Evolutionary conservation across 1,140 invertebrate species (phyloP).

Genomic region (Calephelis virginiensis): DNA sequence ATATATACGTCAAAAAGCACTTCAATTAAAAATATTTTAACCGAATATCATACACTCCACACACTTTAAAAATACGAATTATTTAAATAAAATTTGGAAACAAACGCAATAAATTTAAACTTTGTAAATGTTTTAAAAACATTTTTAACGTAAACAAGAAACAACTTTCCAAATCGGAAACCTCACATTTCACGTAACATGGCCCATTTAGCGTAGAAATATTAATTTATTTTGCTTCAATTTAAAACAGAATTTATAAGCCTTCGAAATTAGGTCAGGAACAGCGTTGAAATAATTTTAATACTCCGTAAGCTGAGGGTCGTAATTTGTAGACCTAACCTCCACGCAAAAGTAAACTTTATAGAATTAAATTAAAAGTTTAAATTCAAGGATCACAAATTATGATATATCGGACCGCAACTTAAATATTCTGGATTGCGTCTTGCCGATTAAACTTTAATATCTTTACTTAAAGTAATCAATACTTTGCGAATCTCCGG

Average conservation of each 20-base stretch:
- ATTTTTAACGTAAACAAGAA: conserved; percentile 9
- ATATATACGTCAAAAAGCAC: no score
- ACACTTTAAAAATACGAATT: no score
- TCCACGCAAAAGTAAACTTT: conserved; percentile 8
- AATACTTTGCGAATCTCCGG: not conserved
- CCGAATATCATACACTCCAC: no score
- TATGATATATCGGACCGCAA: conserved; percentile 5
- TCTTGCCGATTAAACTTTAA: conserved; percentile 5
- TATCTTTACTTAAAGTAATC: conserved; percentile 3
- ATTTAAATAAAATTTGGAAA: no score
- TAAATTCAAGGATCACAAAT: not conserved
- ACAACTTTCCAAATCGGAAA: conserved; percentile 5
- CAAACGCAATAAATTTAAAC: no score
- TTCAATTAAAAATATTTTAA: no score
- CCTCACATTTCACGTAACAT: conserved; percentile 10
- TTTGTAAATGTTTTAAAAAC: no score
- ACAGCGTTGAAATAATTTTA: conserved; percentile 44
- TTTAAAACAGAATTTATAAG: conserved; percentile 39
- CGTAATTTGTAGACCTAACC: conserved; percentile 28
- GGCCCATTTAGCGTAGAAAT: conserved; percentile 11
- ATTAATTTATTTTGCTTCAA: conserved; percentile 29
- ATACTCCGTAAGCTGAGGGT: conserved; percentile 36
- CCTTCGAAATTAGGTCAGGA: conserved; percentile 39
- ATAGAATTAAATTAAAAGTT: not conserved
- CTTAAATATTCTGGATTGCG: conserved; percentile 9